phyloP scores from a whole-genome alignment of 1,140 invertebrate species.

The Bicyclus anynana region DNA sequence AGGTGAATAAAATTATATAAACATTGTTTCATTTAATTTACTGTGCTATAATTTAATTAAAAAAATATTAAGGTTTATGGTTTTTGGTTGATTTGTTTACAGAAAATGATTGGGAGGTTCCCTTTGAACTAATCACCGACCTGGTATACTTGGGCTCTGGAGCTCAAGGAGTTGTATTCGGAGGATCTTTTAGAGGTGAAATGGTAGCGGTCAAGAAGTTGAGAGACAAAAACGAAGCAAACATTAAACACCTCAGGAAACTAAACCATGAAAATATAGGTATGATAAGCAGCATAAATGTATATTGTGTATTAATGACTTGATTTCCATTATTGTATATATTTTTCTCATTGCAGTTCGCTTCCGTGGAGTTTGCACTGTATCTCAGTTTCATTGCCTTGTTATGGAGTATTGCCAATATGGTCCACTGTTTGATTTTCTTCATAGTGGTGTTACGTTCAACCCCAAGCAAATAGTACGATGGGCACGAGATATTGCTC shows the following conservation, averaged over 20 bases:
- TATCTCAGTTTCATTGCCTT: slow-evolving; percentile 96
- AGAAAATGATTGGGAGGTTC: slow-evolving; percentile 96
- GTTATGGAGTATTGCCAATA: slow-evolving; percentile 99
- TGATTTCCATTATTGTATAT: not conserved
- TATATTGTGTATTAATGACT: not conserved
- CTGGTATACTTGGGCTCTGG: slow-evolving; percentile 96
- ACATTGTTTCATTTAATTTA: not conserved
- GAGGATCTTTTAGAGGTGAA: slow-evolving; percentile 89
- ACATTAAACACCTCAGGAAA: slow-evolving; percentile 95
- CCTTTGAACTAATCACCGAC: slow-evolving; percentile 94
- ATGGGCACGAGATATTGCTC: slow-evolving; percentile 97
- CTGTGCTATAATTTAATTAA: not conserved
- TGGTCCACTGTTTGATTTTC: slow-evolving; percentile 94
- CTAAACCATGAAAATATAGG: slow-evolving; percentile 96
- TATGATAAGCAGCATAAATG: slow-evolving; percentile 12
- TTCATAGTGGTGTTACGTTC: slow-evolving; percentile 87
- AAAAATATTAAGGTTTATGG: not conserved
- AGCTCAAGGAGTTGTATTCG: slow-evolving; percentile 97
- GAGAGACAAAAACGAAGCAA: slow-evolving; percentile 93
- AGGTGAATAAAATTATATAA: no score
- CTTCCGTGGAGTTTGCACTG: slow-evolving; percentile 96
- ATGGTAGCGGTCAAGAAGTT: slow-evolving; percentile 98
- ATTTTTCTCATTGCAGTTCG: slow-evolving; percentile 79
- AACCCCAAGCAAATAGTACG: slow-evolving; percentile 90
- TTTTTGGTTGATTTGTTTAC: slow-evolving; percentile 67